phyloP scores from a whole-genome alignment of 2,797 vertebrate species.

The Eulemur albifrons region DNA sequence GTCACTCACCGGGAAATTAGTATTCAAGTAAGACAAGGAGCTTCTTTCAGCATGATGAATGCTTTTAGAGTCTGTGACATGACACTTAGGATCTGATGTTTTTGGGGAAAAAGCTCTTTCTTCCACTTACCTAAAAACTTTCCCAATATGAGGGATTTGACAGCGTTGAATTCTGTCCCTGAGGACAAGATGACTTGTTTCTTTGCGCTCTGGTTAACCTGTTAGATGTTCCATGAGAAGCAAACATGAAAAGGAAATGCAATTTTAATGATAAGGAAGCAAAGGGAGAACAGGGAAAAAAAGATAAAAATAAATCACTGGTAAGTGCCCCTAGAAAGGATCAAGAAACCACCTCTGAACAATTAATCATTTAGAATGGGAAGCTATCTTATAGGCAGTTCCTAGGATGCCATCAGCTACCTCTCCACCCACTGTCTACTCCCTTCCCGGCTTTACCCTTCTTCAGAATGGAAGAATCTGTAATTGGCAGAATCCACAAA shows the following conservation, averaged over 20 bases:
- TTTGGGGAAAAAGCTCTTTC: not conserved
- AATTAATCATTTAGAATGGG: not conserved
- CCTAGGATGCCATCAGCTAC: not conserved
- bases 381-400: not conserved
- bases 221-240: slow-evolving; percentile 2
- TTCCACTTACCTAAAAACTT: slow-evolving; percentile 88
- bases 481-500: not conserved
- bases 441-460: not conserved
- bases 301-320: not conserved
- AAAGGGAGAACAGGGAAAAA: not conserved
- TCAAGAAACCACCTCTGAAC: not conserved
- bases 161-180: slow-evolving; percentile 89
- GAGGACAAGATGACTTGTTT: slow-evolving; percentile 90
- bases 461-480: not conserved
- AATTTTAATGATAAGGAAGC: not conserved
- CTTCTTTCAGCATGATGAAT: slow-evolving; percentile 55
- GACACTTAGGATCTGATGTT: slow-evolving; percentile 27
- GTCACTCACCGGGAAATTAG: slow-evolving; percentile 74
- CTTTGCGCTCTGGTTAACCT: slow-evolving; percentile 90
- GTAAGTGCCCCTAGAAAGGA: not conserved
- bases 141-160: slow-evolving; percentile 89
- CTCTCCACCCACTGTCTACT: no score
- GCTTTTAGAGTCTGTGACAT: not conserved
- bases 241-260: not conserved
- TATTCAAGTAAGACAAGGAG: slow-evolving; percentile 63